Evolutionary conservation across 2,888 invertebrate genomes (phyloP).

Genomic region (Caenorhabditis wallacei): DNA sequence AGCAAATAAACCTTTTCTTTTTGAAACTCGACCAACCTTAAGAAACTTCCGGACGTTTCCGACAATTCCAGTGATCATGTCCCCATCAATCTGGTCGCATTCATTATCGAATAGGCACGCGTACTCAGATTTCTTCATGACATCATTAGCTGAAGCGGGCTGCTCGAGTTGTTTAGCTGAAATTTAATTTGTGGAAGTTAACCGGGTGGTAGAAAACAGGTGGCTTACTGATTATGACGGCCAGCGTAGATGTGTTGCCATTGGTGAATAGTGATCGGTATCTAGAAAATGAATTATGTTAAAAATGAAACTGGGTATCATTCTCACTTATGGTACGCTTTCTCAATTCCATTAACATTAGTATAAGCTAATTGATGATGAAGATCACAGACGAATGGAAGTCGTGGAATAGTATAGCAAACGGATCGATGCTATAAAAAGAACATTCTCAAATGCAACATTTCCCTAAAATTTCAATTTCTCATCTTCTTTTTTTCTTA

Average conservation of each 20-base stretch:
- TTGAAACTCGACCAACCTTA: conserved; percentile 65
- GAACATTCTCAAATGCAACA: too few relatives aligned
- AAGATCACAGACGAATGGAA: conserved; percentile 79
- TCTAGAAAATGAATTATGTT: conserved; percentile 39
- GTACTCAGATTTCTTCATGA: conserved; percentile 67
- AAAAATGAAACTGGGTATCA: neutral
- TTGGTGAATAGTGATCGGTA: conserved; percentile 67
- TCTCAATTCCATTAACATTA: conserved; percentile 68
- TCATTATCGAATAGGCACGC: conserved; percentile 74
- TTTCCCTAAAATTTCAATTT: too few relatives aligned
- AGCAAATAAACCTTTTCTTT: neutral
- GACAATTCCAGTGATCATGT: conserved; percentile 77
- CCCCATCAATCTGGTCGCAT: conserved; percentile 75
- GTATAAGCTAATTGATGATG: conserved; percentile 76
- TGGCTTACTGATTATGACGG: conserved; percentile 68
- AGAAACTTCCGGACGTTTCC: conserved; percentile 77
- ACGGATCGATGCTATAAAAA: conserved; percentile 62
- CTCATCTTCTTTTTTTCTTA: neutral
- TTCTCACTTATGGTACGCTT: conserved; percentile 68
- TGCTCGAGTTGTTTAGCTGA: conserved; percentile 72
- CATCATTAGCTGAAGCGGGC: conserved; percentile 62
- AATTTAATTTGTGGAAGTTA: conserved; percentile 26
- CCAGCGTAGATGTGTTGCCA: conserved; percentile 66
- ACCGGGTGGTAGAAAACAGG: conserved; percentile 1
- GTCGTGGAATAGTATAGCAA: conserved; percentile 60